Evolutionary conservation across 2,888 invertebrate species (phyloP), one percentile per base, ranked within the genome.

Genomic region (Drosophila pegasa): DNA sequence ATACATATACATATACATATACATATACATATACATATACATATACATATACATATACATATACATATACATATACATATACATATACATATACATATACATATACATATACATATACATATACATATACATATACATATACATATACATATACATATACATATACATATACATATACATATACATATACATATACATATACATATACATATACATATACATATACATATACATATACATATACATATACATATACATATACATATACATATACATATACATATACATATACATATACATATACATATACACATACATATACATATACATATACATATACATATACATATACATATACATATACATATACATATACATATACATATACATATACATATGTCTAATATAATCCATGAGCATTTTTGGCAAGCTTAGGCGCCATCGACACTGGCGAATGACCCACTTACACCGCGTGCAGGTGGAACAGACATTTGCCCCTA

Each of bases 321-420:
- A 5, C 22, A 16, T 14, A 57, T 31, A 37, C 0, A 22, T 18
- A 57, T 10, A 37, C 43, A 25, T 8, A 31, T 31, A 31, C 3
- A 16, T 1, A 3, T 12, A 40, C 8, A 58, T 27, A 25, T 1
- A 16, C 20, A 55, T 12, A 33, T 38, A 33, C 8, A 25, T 9
- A 43, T 45, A 25, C 5, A 12, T 10, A 47, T 8, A 16, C 12
- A 18, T 3, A 43, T 14, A 43, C 8, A 9, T 2, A 1, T 20
- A 25, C 6, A 38, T 18, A 43, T 22, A 25, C 4, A 25, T 16
- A 27, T 3, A 43, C n/a, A 25, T 43, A 25, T 45, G 27, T 27
- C 25, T 27, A 45, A 37, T 22, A 12, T 35, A 47, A 56, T 29
- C 14, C 35, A 71, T 45, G 55, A 25, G 38, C 50, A 40, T 45